phyloP scores from a whole-genome alignment of 2,113 vertebrate species.

The Nansenia antarctica region DNA sequence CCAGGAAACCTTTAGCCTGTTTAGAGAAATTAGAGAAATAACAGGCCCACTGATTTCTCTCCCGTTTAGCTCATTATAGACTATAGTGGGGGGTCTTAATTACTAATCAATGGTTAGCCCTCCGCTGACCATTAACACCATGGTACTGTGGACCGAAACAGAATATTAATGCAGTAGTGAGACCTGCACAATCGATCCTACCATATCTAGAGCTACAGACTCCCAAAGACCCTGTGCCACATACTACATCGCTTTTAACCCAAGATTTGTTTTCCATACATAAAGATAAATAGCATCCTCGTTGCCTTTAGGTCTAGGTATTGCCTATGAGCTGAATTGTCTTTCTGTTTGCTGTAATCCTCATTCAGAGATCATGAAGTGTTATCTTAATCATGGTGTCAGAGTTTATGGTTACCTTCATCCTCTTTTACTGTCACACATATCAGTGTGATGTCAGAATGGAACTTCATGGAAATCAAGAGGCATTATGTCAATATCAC shows the following conservation, averaged over 20 bases:
- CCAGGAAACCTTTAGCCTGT: slow-evolving; percentile 9
- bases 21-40: slow-evolving; percentile 24
- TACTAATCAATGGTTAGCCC: slow-evolving; percentile 52
- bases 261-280: background rate
- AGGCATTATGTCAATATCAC: background rate
- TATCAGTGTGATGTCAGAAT: background rate
- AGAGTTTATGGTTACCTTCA: background rate
- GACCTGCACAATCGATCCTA: slow-evolving; percentile 29
- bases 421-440: background rate
- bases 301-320: background rate
- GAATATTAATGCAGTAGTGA: slow-evolving; percentile 55
- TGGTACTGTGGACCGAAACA: slow-evolving; percentile 27
- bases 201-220: background rate
- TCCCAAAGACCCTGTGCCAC: slow-evolving; percentile 8
- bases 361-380: background rate
- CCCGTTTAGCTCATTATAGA: slow-evolving; percentile 36
- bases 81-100: slow-evolving; percentile 46
- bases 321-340: background rate
- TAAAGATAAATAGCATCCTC: background rate
- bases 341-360: background rate
- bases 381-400: background rate
- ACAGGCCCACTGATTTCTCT: slow-evolving; percentile 13
- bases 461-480: background rate
- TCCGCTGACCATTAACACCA: slow-evolving; percentile 37
- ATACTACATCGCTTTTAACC: background rate